Evolutionary conservation across 1,140 invertebrate species (phyloP).

Genomic region (Diabrotica undecimpunctata): DNA sequence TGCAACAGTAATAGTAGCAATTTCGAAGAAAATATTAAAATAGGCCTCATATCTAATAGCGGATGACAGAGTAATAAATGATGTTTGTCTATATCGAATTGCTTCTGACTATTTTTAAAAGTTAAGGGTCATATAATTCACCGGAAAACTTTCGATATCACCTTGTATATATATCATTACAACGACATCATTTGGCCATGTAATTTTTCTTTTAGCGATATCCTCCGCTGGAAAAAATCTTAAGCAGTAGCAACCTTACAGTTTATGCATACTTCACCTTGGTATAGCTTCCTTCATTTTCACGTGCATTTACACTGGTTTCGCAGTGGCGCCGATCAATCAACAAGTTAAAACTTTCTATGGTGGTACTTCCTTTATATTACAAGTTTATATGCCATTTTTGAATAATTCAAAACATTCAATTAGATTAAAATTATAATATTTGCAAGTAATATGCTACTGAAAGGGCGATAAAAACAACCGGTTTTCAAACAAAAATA

Average conservation of each 20-base stretch:
- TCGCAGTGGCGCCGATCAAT: neutral
- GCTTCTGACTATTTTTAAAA: no score
- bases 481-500: neutral
- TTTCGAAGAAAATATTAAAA: no score
- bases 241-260: conserved; percentile 6
- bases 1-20: no score
- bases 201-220: conserved; percentile 8
- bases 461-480: neutral
- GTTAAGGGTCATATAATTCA: no score
- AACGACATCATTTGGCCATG: neutral
- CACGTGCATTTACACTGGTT: conserved; percentile 15
- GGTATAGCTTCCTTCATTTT: conserved; percentile 16
- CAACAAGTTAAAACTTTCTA: neutral
- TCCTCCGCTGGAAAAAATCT: conserved; percentile 11
- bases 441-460: neutral
- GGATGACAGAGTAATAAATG: no score
- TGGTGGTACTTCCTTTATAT: no score
- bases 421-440: neutral
- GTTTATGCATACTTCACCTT: conserved; percentile 18
- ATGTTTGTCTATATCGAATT: no score
- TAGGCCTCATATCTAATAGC: no score
- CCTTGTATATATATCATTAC: neutral
- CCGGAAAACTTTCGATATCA: neutral
- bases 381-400: neutral
- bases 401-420: neutral